Evolutionary conservation across 2,888 invertebrate species (phyloP).

Genomic region (Tetheella fluctuosa): DNA sequence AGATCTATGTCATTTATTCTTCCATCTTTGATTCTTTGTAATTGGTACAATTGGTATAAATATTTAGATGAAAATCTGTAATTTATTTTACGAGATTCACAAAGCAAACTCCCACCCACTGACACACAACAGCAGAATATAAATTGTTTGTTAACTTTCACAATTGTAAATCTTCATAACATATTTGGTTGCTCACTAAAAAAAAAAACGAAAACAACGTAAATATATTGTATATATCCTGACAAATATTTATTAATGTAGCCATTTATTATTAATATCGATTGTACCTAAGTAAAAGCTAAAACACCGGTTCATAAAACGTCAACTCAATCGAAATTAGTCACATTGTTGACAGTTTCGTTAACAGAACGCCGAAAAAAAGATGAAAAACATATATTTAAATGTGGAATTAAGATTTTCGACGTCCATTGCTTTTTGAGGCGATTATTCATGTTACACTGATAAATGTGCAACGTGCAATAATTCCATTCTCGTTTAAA

Average conservation of each 20-base stretch:
- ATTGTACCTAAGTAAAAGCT: slow-evolving; percentile 5
- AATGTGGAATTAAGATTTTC: slow-evolving; percentile 80
- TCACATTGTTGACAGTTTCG: slow-evolving; percentile 40
- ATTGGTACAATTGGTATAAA: slow-evolving; percentile 11
- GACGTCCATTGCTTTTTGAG: slow-evolving; percentile 71
- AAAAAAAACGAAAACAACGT: background rate
- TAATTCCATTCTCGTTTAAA: slow-evolving; percentile 79
- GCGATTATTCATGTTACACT: slow-evolving; percentile 75
- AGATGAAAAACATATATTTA: slow-evolving; percentile 73
- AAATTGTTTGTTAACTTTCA: slow-evolving; percentile 3
- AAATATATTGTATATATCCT: background rate
- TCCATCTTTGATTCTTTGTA: background rate
- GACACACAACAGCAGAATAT: background rate
- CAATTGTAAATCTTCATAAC: slow-evolving; percentile 1
- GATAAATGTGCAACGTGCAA: slow-evolving; percentile 79
- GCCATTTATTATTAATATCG: slow-evolving; percentile 2
- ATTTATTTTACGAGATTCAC: slow-evolving; percentile 1
- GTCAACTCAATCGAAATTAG: slow-evolving; percentile 40
- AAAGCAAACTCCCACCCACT: background rate
- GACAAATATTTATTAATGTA: background rate
- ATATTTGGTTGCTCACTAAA: background rate
- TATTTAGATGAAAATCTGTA: background rate
- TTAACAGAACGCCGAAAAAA: slow-evolving; percentile 43
- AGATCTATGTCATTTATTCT: background rate
- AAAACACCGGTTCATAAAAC: slow-evolving; percentile 2